Conservation (phyloP, 2,888 invertebrate species). For the Rhyacophila evoluta region DNA sequence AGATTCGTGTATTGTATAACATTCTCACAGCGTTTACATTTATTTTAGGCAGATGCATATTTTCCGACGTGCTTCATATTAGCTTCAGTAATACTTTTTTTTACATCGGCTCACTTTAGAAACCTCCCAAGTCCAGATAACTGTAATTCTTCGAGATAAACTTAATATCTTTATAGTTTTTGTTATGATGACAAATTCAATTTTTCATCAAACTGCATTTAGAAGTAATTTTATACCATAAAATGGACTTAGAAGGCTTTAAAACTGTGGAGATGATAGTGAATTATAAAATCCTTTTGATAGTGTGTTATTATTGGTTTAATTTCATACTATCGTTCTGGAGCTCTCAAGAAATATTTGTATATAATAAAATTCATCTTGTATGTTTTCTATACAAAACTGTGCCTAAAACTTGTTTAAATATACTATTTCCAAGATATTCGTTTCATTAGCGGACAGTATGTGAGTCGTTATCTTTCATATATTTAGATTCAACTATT, state of each 20-base stretch:
- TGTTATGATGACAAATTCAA: too few species aligned
- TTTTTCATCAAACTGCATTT: too few species aligned
- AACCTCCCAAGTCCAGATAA: too few species aligned
- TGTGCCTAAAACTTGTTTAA: not conserved
- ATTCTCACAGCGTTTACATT: not conserved
- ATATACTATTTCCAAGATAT: not conserved
- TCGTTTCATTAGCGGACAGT: not conserved
- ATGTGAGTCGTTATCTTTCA: not conserved
- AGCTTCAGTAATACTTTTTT: too few species aligned
- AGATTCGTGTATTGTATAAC: not conserved
- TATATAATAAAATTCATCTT: not conserved
- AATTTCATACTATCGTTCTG: not conserved
- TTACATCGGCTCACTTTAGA: too few species aligned
- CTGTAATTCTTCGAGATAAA: too few species aligned
- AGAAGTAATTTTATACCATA: too few species aligned
- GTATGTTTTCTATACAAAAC: slow-evolving; percentile 13
- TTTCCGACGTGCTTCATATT: too few species aligned
- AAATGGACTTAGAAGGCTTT: too few species aligned
- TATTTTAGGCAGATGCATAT: not conserved
- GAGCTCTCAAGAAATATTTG: slow-evolving; percentile 14
- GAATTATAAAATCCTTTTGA: too few species aligned
- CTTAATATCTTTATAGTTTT: too few species aligned
- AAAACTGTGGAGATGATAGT: too few species aligned
- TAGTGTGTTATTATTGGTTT: not conserved
- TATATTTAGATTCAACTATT: not conserved